Conservation (phyloP, 2,113 vertebrate species). For the Podarcis muralis region DNA sequence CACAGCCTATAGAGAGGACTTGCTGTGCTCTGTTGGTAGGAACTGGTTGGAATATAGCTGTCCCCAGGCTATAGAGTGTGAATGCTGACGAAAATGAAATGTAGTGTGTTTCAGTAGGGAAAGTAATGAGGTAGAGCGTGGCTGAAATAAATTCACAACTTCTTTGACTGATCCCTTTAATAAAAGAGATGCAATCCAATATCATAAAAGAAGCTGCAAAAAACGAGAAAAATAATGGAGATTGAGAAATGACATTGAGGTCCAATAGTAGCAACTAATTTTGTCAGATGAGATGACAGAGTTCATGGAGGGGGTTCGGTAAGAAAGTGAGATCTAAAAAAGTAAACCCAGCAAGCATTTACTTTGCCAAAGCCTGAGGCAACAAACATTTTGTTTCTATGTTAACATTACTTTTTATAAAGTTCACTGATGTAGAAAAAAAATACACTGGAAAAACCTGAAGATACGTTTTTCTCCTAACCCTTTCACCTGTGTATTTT, state of each 20-base stretch:
- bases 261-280: not conserved
- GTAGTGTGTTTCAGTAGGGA: not conserved
- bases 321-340: not conserved
- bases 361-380: not conserved
- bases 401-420: conserved; percentile 6
- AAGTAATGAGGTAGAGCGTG: not conserved
- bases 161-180: not conserved
- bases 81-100: not conserved
- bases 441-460: not conserved
- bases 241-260: not conserved
- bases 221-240: not conserved
- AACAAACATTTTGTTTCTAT: not conserved
- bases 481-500: not conserved
- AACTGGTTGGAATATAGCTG: not conserved
- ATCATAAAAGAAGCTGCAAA: not conserved
- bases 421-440: conserved; percentile 16
- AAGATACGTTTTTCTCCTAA: not conserved
- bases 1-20: not conserved
- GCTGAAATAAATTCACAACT: not conserved
- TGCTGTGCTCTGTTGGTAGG: not conserved
- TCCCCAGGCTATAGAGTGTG: not conserved
- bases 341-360: not conserved
- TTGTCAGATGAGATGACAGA: not conserved
- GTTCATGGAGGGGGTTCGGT: not conserved
- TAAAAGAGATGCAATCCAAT: not conserved